Percentiles rank a stretch among this genome's conserved stretches.
Evolutionary conservation across 2,113 vertebrate species (phyloP).

Genomic region (Leptodactylus fuscus): DNA sequence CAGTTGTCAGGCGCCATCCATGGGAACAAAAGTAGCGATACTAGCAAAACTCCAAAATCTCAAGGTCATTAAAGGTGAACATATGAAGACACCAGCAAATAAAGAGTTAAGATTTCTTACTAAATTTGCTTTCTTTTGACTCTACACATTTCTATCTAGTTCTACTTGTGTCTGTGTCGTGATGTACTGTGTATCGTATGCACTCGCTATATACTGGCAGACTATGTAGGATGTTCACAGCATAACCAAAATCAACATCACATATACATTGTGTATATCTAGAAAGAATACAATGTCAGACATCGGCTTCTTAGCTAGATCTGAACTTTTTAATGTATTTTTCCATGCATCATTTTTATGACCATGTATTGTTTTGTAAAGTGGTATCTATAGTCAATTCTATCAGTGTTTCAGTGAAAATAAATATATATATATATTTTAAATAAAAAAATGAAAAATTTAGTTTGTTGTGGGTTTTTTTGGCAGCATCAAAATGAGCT

Average conservation of each 20-base stretch:
- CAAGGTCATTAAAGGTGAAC: background rate
- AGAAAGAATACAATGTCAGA: background rate
- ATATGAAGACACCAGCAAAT: background rate
- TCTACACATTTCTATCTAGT: background rate
- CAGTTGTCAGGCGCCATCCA: too few species aligned
- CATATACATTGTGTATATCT: constrained; percentile 5
- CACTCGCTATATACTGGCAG: constrained; percentile 8
- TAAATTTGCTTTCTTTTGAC: background rate
- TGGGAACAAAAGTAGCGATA: too few species aligned
- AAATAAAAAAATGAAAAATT: constrained; percentile 65
- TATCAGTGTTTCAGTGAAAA: constrained; percentile 65
- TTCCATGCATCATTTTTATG: constrained; percentile 71
- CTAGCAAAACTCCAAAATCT: too few species aligned
- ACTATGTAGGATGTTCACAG: background rate
- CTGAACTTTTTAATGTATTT: constrained; percentile 69
- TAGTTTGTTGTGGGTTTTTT: background rate
- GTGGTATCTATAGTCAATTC: constrained; percentile 70
- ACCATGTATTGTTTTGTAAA: constrained; percentile 68
- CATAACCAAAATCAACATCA: constrained; percentile 28
- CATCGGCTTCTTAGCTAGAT: background rate
- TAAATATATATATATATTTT: constrained; percentile 64
- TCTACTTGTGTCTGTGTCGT: background rate
- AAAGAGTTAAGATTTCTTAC: background rate
- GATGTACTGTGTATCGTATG: constrained; percentile 31
- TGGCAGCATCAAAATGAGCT: too few species aligned